Evolutionary conservation across 2,113 vertebrate species (phyloP).

Genomic region (Oncorhynchus nerka): DNA sequence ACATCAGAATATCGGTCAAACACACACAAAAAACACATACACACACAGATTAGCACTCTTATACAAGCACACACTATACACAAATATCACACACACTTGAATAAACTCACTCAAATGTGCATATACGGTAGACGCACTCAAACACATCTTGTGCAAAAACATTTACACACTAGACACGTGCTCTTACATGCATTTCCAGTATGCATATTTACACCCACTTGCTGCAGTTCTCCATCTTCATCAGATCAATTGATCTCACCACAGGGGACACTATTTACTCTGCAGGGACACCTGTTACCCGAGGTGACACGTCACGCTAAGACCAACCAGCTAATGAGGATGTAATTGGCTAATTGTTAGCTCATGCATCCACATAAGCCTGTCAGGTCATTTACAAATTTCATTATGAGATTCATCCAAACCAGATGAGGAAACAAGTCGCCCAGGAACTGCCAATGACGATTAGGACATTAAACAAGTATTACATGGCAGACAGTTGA

Average conservation of each 20-base stretch:
- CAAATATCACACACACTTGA: slow-evolving; percentile 1
- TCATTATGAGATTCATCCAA: too few species aligned
- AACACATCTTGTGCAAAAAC: too few species aligned
- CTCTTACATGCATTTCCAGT: background rate
- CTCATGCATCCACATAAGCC: slow-evolving; percentile 49
- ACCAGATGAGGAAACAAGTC: too few species aligned
- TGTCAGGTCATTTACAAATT: slow-evolving; percentile 47
- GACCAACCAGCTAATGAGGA: slow-evolving; percentile 55
- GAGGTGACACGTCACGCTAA: slow-evolving; percentile 29
- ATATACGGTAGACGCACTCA: too few species aligned
- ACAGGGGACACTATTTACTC: too few species aligned
- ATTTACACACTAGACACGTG: background rate
- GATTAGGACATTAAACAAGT: too few species aligned
- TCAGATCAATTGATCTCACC: background rate
- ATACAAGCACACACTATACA: background rate
- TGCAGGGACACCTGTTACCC: slow-evolving; percentile 38
- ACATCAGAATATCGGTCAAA: background rate
- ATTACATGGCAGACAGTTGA: too few species aligned
- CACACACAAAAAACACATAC: background rate
- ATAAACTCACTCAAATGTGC: background rate
- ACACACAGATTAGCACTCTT: background rate
- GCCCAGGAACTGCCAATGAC: too few species aligned
- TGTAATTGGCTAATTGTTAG: slow-evolving; percentile 39
- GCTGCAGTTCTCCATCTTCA: background rate
- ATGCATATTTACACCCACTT: background rate